These are phyloP conservation scores for Blennius ocellaris DNA, from an alignment of 2,113 vertebrate genomes.

Conservation along the genomic window DNA sequence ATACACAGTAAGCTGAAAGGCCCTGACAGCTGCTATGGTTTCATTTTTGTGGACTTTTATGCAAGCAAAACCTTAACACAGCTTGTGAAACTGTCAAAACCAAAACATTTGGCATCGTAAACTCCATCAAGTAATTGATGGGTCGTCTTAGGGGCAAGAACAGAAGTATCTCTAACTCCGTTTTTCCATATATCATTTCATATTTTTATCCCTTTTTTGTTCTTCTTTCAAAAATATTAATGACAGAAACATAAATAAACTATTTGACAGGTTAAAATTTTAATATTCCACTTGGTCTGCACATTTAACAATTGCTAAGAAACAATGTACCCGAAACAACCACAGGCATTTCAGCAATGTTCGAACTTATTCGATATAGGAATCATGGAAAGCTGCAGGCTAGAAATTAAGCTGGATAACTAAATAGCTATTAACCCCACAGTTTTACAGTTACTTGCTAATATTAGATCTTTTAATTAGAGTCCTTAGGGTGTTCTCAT, in stretches of 20 bases:
- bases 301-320: not conserved
- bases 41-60: constrained; percentile 31
- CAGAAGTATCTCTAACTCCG: constrained; percentile 8
- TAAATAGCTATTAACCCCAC: constrained; percentile 76
- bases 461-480: constrained; percentile 79
- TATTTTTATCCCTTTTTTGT: not conserved
- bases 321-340: constrained; percentile 11
- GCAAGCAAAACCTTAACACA: constrained; percentile 34
- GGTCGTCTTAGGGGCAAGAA: constrained; percentile 28
- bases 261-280: not conserved
- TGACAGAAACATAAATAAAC: not conserved
- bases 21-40: not conserved
- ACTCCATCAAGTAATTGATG: constrained; percentile 51
- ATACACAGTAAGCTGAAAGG: not conserved
- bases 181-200: constrained; percentile 10
- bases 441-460: constrained; percentile 69
- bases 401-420: constrained; percentile 75
- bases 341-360: constrained; percentile 12
- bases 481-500: constrained; percentile 62
- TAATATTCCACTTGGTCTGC: constrained; percentile 1
- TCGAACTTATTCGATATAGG: constrained; percentile 26
- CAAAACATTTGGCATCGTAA: constrained; percentile 54
- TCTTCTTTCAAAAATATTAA: not conserved
- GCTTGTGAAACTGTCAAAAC: constrained; percentile 50
- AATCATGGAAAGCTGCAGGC: constrained; percentile 58